A percentile compares a stretch with the other conserved stretches of the same genome.
Evolutionary conservation across 2,113 vertebrate species (phyloP).

Genomic region (Scalopus aquaticus): DNA sequence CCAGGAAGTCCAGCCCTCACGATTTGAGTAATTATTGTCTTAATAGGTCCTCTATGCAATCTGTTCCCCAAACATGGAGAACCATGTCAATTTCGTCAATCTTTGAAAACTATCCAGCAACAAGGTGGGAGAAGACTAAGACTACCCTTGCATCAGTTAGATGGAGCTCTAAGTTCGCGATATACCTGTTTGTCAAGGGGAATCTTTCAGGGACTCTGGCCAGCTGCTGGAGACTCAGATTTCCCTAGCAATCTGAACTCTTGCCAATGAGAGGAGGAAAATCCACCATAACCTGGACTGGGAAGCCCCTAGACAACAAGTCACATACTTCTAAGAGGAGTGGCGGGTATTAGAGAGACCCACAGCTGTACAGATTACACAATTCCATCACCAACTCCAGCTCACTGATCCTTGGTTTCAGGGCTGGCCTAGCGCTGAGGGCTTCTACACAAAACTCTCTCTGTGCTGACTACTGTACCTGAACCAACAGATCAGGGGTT

Average conservation of each 20-base stretch:
- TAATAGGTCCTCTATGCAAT: not conserved
- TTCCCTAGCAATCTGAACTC: not conserved
- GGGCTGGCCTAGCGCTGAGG: not conserved
- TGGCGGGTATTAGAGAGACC: not conserved
- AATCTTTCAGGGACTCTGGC: not conserved
- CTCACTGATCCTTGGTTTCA: not conserved
- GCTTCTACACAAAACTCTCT: not conserved
- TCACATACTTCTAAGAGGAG: not conserved
- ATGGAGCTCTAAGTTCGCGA: not conserved
- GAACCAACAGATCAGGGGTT: not conserved
- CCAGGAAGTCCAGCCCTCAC: not conserved
- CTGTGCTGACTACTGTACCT: not conserved
- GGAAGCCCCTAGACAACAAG: not conserved
- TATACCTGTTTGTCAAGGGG: not conserved
- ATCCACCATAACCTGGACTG: fast-evolving
- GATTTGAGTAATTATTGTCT: not conserved
- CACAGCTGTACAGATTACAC: not conserved
- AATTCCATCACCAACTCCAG: fast-evolving
- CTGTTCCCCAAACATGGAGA: not conserved
- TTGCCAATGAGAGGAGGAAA: not conserved
- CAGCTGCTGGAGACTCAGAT: not conserved
- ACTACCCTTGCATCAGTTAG: fast-evolving
- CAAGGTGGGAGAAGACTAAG: not conserved
- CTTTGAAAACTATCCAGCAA: not conserved
- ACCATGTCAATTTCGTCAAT: fast-evolving